phyloP scores from a whole-genome alignment of 2,113 vertebrate genomes.

The Cnemophilus loriae region DNA sequence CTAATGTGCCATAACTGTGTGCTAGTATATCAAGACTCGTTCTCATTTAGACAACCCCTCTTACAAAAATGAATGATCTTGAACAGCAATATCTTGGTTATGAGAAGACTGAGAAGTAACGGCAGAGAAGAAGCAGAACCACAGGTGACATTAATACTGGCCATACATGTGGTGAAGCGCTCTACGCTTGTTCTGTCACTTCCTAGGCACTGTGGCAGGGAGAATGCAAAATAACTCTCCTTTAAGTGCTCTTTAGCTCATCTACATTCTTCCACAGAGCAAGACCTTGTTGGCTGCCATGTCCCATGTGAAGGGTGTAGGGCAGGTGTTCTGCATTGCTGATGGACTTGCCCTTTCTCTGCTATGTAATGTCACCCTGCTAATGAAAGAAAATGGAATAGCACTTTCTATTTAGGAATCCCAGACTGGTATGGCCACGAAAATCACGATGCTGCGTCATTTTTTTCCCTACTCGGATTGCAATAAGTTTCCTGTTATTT shows the following conservation, averaged over 20 bases:
- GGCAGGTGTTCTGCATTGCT: neutral
- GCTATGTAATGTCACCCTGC: neutral
- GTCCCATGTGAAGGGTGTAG: neutral
- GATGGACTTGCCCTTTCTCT: neutral
- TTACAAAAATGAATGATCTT: neutral
- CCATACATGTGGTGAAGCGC: accelerated
- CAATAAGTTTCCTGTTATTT: neutral
- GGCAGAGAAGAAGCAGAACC: neutral
- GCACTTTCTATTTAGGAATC: neutral
- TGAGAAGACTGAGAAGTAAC: neutral
- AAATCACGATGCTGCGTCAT: neutral
- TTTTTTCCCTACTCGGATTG: neutral
- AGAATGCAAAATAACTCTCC: neutral
- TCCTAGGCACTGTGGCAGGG: neutral
- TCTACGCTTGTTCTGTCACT: neutral
- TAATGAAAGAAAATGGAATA: neutral
- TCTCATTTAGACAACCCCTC: neutral
- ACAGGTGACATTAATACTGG: neutral
- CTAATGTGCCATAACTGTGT: neutral
- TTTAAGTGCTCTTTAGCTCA: neutral
- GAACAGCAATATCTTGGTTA: neutral
- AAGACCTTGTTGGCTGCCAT: neutral
- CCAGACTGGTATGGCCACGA: neutral
- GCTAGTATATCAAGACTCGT: neutral
- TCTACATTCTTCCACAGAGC: neutral